These are phyloP conservation scores for Crypturellus undulatus DNA, from an alignment of 2,113 vertebrate species.

Conservation along the genomic window DNA sequence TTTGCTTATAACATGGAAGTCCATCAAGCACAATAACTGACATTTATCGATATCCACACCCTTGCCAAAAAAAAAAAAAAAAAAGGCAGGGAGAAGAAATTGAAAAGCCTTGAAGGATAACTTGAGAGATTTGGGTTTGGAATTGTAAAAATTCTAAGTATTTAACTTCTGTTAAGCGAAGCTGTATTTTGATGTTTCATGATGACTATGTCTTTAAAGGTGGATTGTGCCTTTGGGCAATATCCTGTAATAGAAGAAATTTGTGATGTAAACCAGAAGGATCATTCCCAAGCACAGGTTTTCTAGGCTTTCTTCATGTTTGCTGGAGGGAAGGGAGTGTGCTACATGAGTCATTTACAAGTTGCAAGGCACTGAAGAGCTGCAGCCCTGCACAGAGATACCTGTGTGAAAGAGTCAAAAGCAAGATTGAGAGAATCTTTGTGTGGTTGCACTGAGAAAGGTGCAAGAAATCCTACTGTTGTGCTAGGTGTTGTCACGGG, in stretches of 20 bases:
- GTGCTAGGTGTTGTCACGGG: not conserved
- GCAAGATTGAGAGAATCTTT: not conserved
- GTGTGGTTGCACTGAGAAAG: not conserved
- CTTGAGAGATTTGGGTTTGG: not conserved
- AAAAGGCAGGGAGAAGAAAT: no score
- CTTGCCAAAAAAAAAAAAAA: not conserved
- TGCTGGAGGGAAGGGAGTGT: not conserved
- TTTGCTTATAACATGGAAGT: not conserved
- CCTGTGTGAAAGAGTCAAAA: not conserved
- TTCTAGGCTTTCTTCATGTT: not conserved
- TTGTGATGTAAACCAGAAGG: slow-evolving; percentile 2
- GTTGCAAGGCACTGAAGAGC: not conserved
- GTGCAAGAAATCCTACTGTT: not conserved
- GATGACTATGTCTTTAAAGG: not conserved
- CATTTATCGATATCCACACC: not conserved
- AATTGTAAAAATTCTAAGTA: not conserved
- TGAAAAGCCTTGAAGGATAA: not conserved
- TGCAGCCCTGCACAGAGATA: not conserved
- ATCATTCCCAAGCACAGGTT: not conserved
- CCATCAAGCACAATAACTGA: not conserved
- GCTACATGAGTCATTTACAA: not conserved
- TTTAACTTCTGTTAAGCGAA: not conserved
- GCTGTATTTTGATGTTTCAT: not conserved
- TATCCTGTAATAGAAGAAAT: slow-evolving; percentile 9
- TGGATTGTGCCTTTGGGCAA: not conserved